Conservation (phyloP, 2,888 invertebrate species). For the Alsophila aescularia region DNA sequence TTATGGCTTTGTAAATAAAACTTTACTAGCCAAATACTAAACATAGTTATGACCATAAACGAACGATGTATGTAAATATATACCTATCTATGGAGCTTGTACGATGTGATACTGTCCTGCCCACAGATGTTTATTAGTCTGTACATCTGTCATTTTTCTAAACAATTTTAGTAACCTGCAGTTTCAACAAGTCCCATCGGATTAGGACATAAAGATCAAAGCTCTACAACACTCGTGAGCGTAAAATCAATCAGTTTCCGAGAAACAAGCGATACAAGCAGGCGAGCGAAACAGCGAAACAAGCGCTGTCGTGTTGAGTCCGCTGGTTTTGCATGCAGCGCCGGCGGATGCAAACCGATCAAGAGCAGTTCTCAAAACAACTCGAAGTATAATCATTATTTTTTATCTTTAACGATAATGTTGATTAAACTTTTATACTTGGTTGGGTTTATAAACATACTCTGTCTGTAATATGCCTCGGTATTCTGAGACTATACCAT, state of each 20-base stretch:
- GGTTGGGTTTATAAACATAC: background rate
- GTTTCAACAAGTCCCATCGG: too few species aligned
- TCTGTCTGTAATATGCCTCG: too few species aligned
- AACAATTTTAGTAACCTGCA: background rate
- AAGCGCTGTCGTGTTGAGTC: constrained; percentile 1
- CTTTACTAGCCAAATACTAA: constrained; percentile 22
- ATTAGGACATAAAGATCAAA: background rate
- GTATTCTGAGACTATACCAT: too few species aligned
- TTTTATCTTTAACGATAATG: background rate
- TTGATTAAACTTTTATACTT: background rate
- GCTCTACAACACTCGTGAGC: background rate
- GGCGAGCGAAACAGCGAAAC: constrained; percentile 1
- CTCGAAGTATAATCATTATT: background rate
- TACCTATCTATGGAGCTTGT: constrained; percentile 12
- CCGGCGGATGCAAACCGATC: background rate
- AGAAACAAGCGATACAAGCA: constrained; percentile 6
- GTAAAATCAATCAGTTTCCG: constrained; percentile 8
- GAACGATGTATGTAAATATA: constrained; percentile 15
- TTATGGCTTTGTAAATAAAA: constrained; percentile 23
- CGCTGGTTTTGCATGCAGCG: background rate
- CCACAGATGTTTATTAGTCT: too few species aligned
- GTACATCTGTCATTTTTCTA: background rate
- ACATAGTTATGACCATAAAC: constrained; percentile 14
- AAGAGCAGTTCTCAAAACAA: constrained; percentile 14
- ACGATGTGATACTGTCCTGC: too few species aligned